Evolutionary conservation across 2,888 invertebrate species (phyloP), one percentile per base, ranked within the genome.

Genomic region (Meghimatium bilineatum): DNA sequence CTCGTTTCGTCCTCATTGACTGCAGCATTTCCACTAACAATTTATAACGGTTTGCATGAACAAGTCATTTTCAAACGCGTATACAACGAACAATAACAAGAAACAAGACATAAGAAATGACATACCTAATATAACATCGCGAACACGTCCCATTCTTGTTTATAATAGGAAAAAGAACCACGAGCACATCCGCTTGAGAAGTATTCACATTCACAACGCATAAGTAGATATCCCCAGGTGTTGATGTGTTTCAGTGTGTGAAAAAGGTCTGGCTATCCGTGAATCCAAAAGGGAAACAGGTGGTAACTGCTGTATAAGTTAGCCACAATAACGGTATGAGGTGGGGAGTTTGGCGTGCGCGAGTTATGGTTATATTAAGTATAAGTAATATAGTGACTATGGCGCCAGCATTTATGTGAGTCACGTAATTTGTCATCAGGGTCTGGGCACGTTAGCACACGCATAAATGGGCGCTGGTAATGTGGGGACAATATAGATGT

Each of bases 201-300:
- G n/a, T 44, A 49, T 72, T 72, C 49, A 44, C 44, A 29, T 29
- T 49, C n/a, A 72, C 20, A n/a, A 72, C n/a, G n/a, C 36, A 71
- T 5, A n/a, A 36, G 69, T 71, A 36, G 26, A 36, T 36, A n/a
- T 36, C 10, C n/a, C 26, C 72, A 72, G 72, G 49, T 72, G 72
- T 49, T 49, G n/a, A 44, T 44, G 29, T 72, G 49, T 44, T 44
- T 29, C n/a, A n/a, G 72, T 72, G 44, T 72, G 44, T 72, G 5
- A 71, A 71, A 10, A 1, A 38, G n/a, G 38, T 23, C 49, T 71
- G 20, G 23, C 38, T 44, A 49, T 72, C 49, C 49, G 36, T 49
- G 72, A 44, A 49, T 72, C 72, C 49, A 44, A 12, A 49, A 26
- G 69, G 12, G 72, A 72, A 72, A 72, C 72, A 72, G 72, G 72